Base-by-base conservation (phyloP, 92 coral and sea anemone genomes). In the Porites cylindrica region DNA sequence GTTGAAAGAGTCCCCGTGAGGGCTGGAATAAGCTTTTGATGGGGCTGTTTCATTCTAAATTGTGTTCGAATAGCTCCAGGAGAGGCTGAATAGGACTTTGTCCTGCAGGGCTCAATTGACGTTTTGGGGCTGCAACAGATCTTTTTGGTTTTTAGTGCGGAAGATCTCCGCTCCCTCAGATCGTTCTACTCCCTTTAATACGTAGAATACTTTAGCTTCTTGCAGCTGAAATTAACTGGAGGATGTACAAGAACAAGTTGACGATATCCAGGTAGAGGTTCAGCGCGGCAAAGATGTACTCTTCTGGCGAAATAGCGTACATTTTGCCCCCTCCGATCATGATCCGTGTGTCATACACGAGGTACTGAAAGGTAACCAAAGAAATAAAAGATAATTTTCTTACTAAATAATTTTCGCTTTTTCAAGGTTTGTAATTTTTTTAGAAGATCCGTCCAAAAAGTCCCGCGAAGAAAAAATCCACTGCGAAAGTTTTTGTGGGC, bases 251-350 rank as follows among this genome's bases (percentile, higher is more conserved):
- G 89, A 97, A 97, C 92, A 97, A 86, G 93, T 93, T 97, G 95
- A 97, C 84, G 81, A 97, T 95, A 77, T 97, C 99, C 54, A 97
- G 94, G 84, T 97, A 97, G 58, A 97, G 93, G 90, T 97, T 97
- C 66, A 97, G 92, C 18, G 99, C 98, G 23, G 99, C 99, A 75
- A 97, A 97, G 86, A 97, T 93, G 94, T 97, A 97, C 92, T 97
- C 99, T 62, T 97, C 99, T 7, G 99, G 98, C 0, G 99, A 97
- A 65, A 97, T 90, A 26, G 98, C 69, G 72, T 95, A 97, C 92
- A 91, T 92, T 79, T 97, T 97, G 62, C 99, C 98, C 19, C 99
- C 99, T 1, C 99, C 99, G 96, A 97, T 97, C 99, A 97, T 97
- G 76, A 95, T 93, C 93, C 95, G 24, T 23, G 24, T 23, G 24